Conservation (phyloP, 2,113 vertebrate species). For the Rhinolophus ferrumequinum region DNA sequence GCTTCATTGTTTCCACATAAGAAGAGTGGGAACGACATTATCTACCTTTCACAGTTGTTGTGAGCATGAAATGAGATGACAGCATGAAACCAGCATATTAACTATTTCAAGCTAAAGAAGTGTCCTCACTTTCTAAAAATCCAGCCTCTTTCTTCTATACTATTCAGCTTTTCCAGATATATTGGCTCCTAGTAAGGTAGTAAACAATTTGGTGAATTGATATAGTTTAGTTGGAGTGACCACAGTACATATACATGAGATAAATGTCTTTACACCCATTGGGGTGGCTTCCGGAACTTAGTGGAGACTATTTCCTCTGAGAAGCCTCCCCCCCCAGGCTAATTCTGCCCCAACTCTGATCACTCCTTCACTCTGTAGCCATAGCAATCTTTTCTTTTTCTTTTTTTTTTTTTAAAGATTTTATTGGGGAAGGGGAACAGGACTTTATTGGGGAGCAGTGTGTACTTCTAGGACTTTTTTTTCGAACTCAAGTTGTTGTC, state of each 20-base stretch:
- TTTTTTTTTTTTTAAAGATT: not conserved
- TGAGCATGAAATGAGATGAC: not conserved
- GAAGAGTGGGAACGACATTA: not conserved
- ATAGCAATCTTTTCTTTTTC: not conserved
- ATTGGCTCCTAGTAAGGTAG: not conserved
- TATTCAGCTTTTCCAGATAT: not conserved
- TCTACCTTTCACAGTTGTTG: not conserved
- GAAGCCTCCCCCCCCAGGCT: not conserved
- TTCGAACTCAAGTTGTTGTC: no score
- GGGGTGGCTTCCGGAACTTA: not conserved
- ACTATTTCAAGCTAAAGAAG: not conserved
- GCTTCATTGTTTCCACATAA: not conserved
- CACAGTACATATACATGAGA: not conserved
- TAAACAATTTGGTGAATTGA: not conserved
- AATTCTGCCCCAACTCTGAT: not conserved
- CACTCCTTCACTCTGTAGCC: not conserved
- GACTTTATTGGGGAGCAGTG: no score
- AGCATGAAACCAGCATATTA: not conserved
- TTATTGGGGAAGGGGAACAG: no score
- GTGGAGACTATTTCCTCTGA: not conserved
- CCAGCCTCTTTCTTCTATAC: not conserved
- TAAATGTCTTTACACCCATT: not conserved
- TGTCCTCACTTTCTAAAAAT: not conserved
- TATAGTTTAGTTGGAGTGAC: not conserved
- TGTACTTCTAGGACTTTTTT: no score